Evolutionary conservation across 92 coral and sea anemone species (phyloP).

Genomic region (Epizoanthus ramosus): DNA sequence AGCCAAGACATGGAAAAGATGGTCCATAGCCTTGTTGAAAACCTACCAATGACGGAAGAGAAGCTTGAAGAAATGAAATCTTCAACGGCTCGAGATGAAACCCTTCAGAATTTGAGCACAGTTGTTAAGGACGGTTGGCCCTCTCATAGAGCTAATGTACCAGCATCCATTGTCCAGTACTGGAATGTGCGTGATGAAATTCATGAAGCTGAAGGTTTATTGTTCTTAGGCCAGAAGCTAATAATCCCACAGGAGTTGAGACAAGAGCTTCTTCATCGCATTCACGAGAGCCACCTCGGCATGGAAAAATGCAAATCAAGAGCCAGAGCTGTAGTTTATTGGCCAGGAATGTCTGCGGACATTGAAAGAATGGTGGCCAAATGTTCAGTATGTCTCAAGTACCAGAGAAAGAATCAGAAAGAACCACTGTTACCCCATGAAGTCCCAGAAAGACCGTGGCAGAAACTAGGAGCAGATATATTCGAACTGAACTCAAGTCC

Average conservation of each 20-base stretch:
- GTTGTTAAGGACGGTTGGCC: conserved; percentile 65
- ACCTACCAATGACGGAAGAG: conserved; percentile 51
- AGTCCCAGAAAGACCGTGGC: conserved; percentile 51
- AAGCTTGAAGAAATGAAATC: conserved; percentile 54
- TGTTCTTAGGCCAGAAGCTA: conserved; percentile 60
- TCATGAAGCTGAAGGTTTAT: conserved; percentile 60
- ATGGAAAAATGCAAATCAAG: conserved; percentile 65
- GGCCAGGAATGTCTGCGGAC: conserved; percentile 59
- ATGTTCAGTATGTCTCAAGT: conserved; percentile 39
- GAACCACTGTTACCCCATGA: conserved; percentile 50
- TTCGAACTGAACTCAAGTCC: conserved; percentile 39
- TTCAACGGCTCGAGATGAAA: conserved; percentile 52
- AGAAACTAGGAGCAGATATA: conserved; percentile 45
- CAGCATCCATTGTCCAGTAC: conserved; percentile 43
- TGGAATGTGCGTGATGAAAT: conserved; percentile 56
- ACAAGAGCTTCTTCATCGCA: conserved; percentile 42
- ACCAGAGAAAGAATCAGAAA: conserved; percentile 39
- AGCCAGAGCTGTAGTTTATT: conserved; percentile 54
- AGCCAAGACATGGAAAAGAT: conserved; percentile 55
- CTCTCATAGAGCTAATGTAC: conserved; percentile 30
- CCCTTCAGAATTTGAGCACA: conserved; percentile 47
- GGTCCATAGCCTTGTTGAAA: conserved; percentile 65
- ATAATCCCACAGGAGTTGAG: conserved; percentile 54
- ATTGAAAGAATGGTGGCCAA: conserved; percentile 47
- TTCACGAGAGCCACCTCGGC: conserved; percentile 72